Base-by-base conservation (phyloP, 2,888 invertebrate genomes). In the Drosophila subsilvestris region DNA sequence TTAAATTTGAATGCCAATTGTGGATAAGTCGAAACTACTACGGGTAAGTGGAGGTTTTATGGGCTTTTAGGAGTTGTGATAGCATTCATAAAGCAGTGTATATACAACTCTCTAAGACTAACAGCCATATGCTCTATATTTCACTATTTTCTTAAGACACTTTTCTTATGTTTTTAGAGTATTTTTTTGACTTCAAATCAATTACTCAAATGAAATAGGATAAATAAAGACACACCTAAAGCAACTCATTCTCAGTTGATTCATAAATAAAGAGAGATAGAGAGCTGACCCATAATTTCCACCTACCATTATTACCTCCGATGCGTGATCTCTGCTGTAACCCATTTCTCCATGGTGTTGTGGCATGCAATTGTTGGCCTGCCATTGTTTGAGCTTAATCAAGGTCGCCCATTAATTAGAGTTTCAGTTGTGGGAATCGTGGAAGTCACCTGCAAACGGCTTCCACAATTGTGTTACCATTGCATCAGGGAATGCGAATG, bases 381-480 rank as follows among this genome's bases (percentile, higher is more conserved):
- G 9, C n/a, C 66, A 66, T 66, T 69, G 59, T 69, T 59, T 17
- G 53, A 47, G 27, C 44, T 70, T 55, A 55, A 49, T 69, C 71
- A 69, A 69, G 69, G 69, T 60, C 69, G 50, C 17, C 29, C 63
- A 66, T 55, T 66, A 55, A 65, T 65, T 44, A 66, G 55, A 55
- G 54, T 66, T 66, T 66, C 66, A 49, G 54, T 42, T 29, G 44
- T 69, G 69, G 69, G 69, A 69, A 69, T 45, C 48, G 22, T 65
- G 48, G 12, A 12, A 53, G 53, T 59, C 20, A 37, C 37, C 25
- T 27, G 55, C 55, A 47, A 54, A 7, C 6, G n/a, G 2, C 27
- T 9, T 27, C n/a, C 44, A 66, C 71, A 50, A 70, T 70, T 70
- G 69, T 54, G 42, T n/a, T 37, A 10, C 9, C 54, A 69, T 69